Evolutionary conservation across 1,140 invertebrate species (phyloP), one percentile per base, ranked within the genome.

Genomic region (Acromyrmex echinatior): DNA sequence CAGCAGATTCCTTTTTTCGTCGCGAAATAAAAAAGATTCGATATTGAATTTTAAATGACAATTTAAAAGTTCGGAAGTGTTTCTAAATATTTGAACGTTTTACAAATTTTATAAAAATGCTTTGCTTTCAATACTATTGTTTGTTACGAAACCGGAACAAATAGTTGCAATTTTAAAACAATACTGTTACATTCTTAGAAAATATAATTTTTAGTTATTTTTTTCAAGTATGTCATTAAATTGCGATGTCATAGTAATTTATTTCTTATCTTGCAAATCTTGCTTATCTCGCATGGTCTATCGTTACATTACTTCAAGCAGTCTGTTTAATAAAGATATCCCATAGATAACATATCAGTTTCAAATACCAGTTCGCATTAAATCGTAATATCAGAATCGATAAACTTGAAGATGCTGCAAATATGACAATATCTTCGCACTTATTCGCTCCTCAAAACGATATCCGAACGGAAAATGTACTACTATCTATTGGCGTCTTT

Each of bases 321-420:
- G 62, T 62, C 39, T 71, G 49, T 58, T 81, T 71, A 56, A 70
- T 14, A 21, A 71, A 70, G 65, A 81, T 71, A 71, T 25, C 21
- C 16, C 7, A 28, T 2, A 81, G 78, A 81, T 81, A 81, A 81
- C 31, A 2, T 81, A 81, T 81, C 78, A 81, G 25, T 81, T 56
- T 70, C 49, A 71, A 81, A 39, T 71, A 81, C 45, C 78, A 25
- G 31, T 21, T 81, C 49, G 49, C 65, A 62, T 84, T 84, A 76
- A 49, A 76, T 63, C 68, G 56, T 39, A 53, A 81, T 62, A 51
- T 51, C 62, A 31, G 18, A 28, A 81, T 71, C 65, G 78, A 81
- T 81, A 58, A 70, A 45, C 31, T 71, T 66, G 60, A 31, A 79
- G 60, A 79, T 49, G 45, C 7, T 49, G 28, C n/a, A 39, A 80